A percentile compares a stretch with the other conserved stretches of the same genome.
Evolutionary conservation across 2,888 invertebrate species (phyloP).

Genomic region (Acronicta leporina): DNA sequence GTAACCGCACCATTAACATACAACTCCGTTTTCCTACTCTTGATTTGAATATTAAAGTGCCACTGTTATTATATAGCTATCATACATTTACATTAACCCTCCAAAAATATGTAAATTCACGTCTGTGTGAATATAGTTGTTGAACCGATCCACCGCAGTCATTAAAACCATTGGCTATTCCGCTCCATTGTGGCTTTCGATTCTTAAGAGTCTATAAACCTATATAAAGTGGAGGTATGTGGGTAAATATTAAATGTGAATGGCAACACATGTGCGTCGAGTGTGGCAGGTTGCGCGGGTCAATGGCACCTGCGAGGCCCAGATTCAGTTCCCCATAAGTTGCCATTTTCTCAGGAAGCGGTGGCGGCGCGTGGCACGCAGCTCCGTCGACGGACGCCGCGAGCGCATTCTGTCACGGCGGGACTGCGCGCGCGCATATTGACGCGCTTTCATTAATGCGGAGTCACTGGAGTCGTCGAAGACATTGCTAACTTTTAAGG

Average conservation of each 20-base stretch:
- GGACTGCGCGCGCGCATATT: constrained; percentile 82
- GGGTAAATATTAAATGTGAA: constrained; percentile 80
- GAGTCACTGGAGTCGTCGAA: constrained; percentile 75
- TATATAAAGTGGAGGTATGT: constrained; percentile 72
- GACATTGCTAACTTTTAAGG: constrained; percentile 70
- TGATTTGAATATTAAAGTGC: constrained; percentile 4
- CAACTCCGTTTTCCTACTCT: constrained; percentile 2
- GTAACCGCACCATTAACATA: constrained; percentile 22
- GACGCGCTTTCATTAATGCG: constrained; percentile 83
- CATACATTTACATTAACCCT: not conserved
- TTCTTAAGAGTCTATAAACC: constrained; percentile 75
- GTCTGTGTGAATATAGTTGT: constrained; percentile 51
- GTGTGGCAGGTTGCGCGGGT: constrained; percentile 79
- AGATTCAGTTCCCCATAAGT: constrained; percentile 87
- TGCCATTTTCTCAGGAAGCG: constrained; percentile 88
- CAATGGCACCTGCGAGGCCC: constrained; percentile 84
- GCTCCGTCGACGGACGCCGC: constrained; percentile 55
- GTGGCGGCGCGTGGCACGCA: constrained; percentile 65
- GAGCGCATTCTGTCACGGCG: constrained; percentile 85
- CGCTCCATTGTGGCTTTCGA: constrained; percentile 71
- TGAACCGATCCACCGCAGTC: constrained; percentile 63
- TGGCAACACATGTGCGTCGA: constrained; percentile 79
- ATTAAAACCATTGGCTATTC: constrained; percentile 67
- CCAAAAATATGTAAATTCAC: constrained; percentile 23
- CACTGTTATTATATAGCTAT: constrained; percentile 7